phyloP scores from a whole-genome alignment of 2,888 invertebrate species.

The Dione vanillae region DNA sequence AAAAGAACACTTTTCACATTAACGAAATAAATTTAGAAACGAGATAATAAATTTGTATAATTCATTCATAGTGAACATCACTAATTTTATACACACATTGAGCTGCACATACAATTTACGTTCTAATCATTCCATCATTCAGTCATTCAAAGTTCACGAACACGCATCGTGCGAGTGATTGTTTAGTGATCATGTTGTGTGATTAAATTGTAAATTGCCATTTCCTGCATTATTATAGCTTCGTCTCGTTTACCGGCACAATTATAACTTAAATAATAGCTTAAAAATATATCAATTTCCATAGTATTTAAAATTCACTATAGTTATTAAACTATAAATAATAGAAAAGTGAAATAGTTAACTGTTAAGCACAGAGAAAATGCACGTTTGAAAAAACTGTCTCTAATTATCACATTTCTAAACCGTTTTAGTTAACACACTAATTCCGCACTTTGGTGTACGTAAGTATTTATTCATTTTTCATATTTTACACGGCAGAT shows the following conservation, averaged over 20 bases:
- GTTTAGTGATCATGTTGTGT: constrained; percentile 4
- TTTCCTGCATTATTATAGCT: constrained; percentile 14
- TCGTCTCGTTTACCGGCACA: neutral
- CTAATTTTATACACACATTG: neutral
- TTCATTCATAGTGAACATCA: neutral
- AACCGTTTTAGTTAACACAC: neutral
- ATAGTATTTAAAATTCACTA: neutral
- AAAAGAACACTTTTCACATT: no score
- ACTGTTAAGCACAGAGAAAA: constrained; percentile 27
- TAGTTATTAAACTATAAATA: no score
- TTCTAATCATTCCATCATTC: neutral
- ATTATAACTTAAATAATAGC: neutral
- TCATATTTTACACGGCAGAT: neutral
- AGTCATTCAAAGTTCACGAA: constrained; percentile 15
- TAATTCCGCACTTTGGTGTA: neutral
- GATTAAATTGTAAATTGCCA: constrained; percentile 18
- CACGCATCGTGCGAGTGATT: constrained; percentile 24
- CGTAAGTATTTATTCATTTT: constrained; percentile 5
- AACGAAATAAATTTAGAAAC: no score
- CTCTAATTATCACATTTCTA: constrained; percentile 13
- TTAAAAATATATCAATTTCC: neutral
- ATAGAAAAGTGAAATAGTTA: constrained; percentile 9
- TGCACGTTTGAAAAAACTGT: constrained; percentile 24
- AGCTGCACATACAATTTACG: neutral
- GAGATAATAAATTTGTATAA: neutral